Percentiles rank a stretch among this genome's conserved stretches.
phyloP scores from a whole-genome alignment of 2,888 invertebrate species.

The Phytoseiulus persimilis region DNA sequence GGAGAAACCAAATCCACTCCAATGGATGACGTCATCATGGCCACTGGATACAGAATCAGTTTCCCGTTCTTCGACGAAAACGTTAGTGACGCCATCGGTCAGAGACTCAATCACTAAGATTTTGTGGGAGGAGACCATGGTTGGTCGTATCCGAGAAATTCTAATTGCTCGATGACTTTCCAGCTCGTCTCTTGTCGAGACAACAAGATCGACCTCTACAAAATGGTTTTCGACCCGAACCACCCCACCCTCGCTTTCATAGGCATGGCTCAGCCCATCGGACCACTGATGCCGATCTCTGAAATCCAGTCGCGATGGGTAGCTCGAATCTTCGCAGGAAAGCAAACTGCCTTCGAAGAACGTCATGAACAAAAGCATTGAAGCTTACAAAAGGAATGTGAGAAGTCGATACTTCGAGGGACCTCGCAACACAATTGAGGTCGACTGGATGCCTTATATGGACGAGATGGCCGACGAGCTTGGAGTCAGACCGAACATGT shows the following conservation, averaged over 20 bases:
- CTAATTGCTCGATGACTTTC: slow-evolving; percentile 22
- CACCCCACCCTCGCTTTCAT: slow-evolving; percentile 52
- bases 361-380: slow-evolving; percentile 49
- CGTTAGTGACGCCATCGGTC: too few relatives aligned
- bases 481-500: slow-evolving; percentile 50
- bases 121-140: too few relatives aligned
- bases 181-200: slow-evolving; percentile 19
- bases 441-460: slow-evolving; percentile 48
- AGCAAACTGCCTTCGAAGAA: slow-evolving; percentile 47
- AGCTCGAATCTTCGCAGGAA: slow-evolving; percentile 48
- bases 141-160: too few relatives aligned
- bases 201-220: slow-evolving; percentile 49
- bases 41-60: slow-evolving; percentile 50
- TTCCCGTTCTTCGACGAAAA: slow-evolving; percentile 50
- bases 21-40: slow-evolving; percentile 50
- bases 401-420: slow-evolving; percentile 44
- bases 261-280: slow-evolving; percentile 52
- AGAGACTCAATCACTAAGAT: too few relatives aligned
- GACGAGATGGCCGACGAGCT: slow-evolving; percentile 51
- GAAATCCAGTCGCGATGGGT: slow-evolving; percentile 54
- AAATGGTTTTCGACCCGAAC: slow-evolving; percentile 51
- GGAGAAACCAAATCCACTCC: slow-evolving; percentile 46
- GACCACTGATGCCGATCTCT: slow-evolving; percentile 53
- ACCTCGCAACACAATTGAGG: slow-evolving; percentile 44
- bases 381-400: slow-evolving; percentile 47